Conservation (phyloP, 2,888 invertebrate genomes). For the Arrhopalites spinosus region DNA sequence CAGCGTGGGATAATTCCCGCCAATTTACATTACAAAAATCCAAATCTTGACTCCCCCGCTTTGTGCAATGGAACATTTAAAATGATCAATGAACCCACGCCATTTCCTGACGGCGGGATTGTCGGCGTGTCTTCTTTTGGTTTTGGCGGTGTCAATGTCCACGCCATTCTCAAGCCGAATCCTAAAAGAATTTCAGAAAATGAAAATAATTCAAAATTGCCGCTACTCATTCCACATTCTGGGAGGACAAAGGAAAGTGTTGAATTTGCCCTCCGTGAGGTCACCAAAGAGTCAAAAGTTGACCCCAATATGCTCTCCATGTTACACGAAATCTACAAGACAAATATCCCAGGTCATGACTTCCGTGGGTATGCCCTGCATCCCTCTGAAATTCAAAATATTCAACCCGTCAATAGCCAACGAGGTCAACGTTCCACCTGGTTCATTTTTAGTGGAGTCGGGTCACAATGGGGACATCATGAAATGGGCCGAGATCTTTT, state of each 20-base stretch:
- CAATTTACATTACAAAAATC: conserved; percentile 84
- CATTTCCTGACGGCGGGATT: conserved; percentile 16
- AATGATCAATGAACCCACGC: conserved; percentile 26
- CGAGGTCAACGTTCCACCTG: conserved; percentile 58
- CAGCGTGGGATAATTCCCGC: conserved; percentile 75
- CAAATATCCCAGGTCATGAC: conserved; percentile 21
- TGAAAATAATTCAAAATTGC: conserved; percentile 58
- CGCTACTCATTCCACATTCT: conserved; percentile 31
- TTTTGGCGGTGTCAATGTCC: conserved; percentile 20
- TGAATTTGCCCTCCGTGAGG: not conserved
- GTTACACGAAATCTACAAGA: conserved; percentile 28
- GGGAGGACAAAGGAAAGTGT: conserved; percentile 27
- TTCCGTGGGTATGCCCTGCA: conserved; percentile 27
- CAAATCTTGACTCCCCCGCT: conserved; percentile 88
- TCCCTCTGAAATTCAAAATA: conserved; percentile 57
- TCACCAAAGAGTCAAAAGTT: not conserved
- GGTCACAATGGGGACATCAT: conserved; percentile 66
- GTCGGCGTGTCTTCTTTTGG: conserved; percentile 32
- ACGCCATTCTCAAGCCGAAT: conserved; percentile 52
- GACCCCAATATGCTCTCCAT: not conserved
- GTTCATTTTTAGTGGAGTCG: conserved; percentile 68
- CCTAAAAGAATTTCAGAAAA: conserved; percentile 52
- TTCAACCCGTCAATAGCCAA: conserved; percentile 69
- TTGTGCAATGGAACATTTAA: conserved; percentile 74
- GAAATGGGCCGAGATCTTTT: conserved; percentile 64